Evolutionary conservation across 2,888 invertebrate species (phyloP).

Genomic region (Eilema sororculum): DNA sequence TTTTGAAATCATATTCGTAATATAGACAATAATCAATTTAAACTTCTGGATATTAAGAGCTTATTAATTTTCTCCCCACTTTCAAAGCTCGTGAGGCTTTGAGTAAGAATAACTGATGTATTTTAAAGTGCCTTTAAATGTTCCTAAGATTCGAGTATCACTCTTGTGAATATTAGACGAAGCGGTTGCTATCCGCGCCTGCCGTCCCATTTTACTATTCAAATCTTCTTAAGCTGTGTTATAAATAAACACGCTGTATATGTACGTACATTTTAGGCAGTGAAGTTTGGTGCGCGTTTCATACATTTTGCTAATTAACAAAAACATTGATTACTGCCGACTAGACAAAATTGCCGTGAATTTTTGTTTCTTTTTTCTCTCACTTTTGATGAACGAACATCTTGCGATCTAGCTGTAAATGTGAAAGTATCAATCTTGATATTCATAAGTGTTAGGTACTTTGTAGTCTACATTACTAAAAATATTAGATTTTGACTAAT

Average conservation of each 20-base stretch:
- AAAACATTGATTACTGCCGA: background rate
- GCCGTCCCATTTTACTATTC: constrained; percentile 28
- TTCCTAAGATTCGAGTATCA: constrained; percentile 62
- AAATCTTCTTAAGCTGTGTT: constrained; percentile 24
- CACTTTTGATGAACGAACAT: too few relatives aligned
- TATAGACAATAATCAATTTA: background rate
- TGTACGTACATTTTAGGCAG: background rate
- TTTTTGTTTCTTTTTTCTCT: too few relatives aligned
- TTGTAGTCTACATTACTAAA: too few relatives aligned
- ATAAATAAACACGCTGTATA: constrained; percentile 10
- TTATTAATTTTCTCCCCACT: constrained; percentile 35
- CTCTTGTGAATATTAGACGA: constrained; percentile 62
- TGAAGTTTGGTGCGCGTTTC: background rate
- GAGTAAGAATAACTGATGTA: constrained; percentile 59
- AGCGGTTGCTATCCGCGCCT: constrained; percentile 45
- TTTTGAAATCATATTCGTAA: background rate
- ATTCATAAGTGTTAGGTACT: too few relatives aligned
- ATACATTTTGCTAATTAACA: background rate
- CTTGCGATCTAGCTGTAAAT: too few relatives aligned
- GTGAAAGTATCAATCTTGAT: too few relatives aligned
- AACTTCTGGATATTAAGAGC: background rate
- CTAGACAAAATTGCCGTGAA: background rate
- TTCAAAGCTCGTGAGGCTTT: constrained; percentile 39
- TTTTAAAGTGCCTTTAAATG: constrained; percentile 59
- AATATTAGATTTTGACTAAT: too few relatives aligned